A percentile compares a stretch with the other conserved stretches of the same genome.
Evolutionary conservation across 2,888 invertebrate genomes (phyloP).

Genomic region (Tribolium freemani): DNA sequence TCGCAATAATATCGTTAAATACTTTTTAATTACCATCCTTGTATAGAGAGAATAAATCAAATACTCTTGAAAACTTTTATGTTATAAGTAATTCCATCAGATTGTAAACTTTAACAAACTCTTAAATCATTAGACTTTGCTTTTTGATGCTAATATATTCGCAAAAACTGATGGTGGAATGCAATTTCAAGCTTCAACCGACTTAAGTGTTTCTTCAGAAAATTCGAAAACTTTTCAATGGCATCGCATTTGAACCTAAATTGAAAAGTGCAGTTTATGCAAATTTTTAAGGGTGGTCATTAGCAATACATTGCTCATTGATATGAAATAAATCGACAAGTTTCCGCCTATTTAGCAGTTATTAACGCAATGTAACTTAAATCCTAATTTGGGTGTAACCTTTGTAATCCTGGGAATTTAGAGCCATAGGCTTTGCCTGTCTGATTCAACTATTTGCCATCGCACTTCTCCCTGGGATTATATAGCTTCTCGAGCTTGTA

Average conservation of each 20-base stretch:
- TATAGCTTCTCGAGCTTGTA: slow-evolving; percentile 37
- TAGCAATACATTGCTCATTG: background rate
- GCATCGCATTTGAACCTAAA: background rate
- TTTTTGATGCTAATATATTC: slow-evolving; percentile 18
- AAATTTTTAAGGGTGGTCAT: background rate
- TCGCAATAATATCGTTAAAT: background rate
- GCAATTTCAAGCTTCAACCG: slow-evolving; percentile 17
- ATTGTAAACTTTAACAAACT: background rate
- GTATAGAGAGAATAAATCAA: background rate
- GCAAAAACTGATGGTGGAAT: slow-evolving; percentile 3
- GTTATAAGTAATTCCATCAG: background rate
- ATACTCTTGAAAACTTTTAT: background rate
- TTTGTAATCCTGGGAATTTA: slow-evolving; percentile 39
- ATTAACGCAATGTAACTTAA: slow-evolving; percentile 37
- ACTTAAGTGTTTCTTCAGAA: slow-evolving; percentile 12
- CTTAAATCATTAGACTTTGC: slow-evolving; percentile 3
- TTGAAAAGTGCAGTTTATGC: slow-evolving; percentile 12
- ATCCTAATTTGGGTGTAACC: slow-evolving; percentile 41
- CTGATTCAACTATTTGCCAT: slow-evolving; percentile 37
- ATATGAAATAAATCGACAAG: slow-evolving; percentile 27
- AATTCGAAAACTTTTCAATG: slow-evolving; percentile 8
- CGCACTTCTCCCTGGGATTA: slow-evolving; percentile 23
- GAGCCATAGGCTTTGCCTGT: slow-evolving; percentile 37
- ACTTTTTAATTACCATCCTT: background rate
- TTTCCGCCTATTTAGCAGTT: slow-evolving; percentile 39